These are phyloP conservation scores for Collichthys lucidus DNA, from an alignment of 2,113 vertebrate species.

Conservation along the genomic window DNA sequence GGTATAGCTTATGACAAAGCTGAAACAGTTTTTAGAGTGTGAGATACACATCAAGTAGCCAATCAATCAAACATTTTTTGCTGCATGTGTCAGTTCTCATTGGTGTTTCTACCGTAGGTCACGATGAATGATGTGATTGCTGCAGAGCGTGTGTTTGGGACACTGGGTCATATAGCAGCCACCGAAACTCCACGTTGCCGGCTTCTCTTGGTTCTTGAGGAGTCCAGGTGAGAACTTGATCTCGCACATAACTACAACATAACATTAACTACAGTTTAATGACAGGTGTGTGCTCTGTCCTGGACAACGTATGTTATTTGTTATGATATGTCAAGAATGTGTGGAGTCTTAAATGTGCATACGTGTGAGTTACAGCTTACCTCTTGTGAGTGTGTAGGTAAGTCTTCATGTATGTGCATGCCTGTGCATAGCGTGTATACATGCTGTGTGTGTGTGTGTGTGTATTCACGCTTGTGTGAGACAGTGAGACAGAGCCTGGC, in stretches of 20 bases:
- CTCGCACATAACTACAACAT: constrained; percentile 1
- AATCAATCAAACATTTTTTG: not conserved
- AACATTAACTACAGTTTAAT: constrained; percentile 19
- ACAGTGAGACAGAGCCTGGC: constrained; percentile 65
- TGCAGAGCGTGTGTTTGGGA: constrained; percentile 93
- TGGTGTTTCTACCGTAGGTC: constrained; percentile 82
- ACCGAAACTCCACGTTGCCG: constrained; percentile 92
- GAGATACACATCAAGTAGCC: not conserved
- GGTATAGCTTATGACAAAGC: too few species aligned
- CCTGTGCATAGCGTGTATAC: constrained; percentile 29
- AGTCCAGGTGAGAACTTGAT: constrained; percentile 88
- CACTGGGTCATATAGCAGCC: constrained; percentile 91
- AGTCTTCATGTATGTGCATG: constrained; percentile 61
- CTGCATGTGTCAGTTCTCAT: constrained; percentile 6
- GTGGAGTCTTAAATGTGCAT: constrained; percentile 31
- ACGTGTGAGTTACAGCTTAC: constrained; percentile 28
- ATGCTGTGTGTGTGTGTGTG: constrained; percentile 26
- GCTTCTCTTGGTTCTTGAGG: constrained; percentile 90
- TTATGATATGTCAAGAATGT: constrained; percentile 48
- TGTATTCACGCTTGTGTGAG: constrained; percentile 38
- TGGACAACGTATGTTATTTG: constrained; percentile 15
- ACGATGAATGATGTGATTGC: constrained; percentile 91
- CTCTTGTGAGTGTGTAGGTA: constrained; percentile 27
- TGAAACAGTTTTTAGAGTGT: not conserved
- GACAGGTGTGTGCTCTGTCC: constrained; percentile 32